Evolutionary conservation across 2,797 vertebrate species (phyloP).

Genomic region (Diceros bicornis): DNA sequence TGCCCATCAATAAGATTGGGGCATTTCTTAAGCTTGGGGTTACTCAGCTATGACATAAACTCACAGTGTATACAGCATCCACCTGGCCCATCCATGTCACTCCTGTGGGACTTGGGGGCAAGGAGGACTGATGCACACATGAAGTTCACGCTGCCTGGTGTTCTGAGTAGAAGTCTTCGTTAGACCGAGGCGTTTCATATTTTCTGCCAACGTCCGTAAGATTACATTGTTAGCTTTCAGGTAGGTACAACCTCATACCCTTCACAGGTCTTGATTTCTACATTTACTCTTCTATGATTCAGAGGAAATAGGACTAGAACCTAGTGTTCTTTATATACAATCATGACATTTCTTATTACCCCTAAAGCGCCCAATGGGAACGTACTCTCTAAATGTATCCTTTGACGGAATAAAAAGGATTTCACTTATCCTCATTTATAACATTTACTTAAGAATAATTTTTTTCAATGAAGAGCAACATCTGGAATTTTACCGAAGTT

Average conservation of each 20-base stretch:
- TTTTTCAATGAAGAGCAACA: neutral
- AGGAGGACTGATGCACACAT: neutral
- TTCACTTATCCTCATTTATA: neutral
- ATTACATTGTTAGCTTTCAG: neutral
- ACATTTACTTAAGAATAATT: neutral
- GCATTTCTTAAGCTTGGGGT: neutral
- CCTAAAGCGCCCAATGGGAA: neutral
- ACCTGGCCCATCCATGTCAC: accelerated
- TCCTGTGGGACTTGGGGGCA: accelerated
- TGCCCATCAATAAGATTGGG: neutral
- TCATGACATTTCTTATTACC: neutral
- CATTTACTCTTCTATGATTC: neutral
- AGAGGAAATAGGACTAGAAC: neutral
- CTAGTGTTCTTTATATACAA: neutral
- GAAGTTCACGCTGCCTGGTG: neutral
- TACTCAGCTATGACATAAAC: neutral
- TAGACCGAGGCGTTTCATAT: neutral
- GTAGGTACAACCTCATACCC: neutral
- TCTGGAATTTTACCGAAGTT: neutral
- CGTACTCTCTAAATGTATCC: neutral
- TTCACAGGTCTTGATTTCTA: neutral
- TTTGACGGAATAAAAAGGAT: neutral
- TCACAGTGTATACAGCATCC: neutral
- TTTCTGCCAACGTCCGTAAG: neutral
- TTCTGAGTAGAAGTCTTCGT: neutral